Evolutionary conservation across 2,888 invertebrate genomes (phyloP).

Genomic region (Drosophila eohydei): DNA sequence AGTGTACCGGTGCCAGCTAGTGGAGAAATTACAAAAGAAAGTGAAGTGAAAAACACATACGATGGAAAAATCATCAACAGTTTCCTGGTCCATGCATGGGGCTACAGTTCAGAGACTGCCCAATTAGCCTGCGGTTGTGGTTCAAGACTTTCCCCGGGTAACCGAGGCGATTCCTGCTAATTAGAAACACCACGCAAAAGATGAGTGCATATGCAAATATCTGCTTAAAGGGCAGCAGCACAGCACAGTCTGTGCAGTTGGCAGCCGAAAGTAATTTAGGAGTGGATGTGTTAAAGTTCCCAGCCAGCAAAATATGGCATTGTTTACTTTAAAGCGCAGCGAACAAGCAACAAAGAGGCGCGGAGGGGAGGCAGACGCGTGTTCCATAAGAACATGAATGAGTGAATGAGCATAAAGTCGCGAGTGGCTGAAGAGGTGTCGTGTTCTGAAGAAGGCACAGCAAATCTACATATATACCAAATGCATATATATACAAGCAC

Average conservation of each 20-base stretch:
- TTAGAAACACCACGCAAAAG: conserved; percentile 16
- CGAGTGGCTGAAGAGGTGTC: conserved; percentile 34
- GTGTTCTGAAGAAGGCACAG: conserved; percentile 22
- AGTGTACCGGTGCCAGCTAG: neutral
- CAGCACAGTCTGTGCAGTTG: neutral
- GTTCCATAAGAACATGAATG: conserved; percentile 46
- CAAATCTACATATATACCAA: conserved; percentile 1
- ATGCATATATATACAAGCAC: neutral
- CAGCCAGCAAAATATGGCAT: conserved; percentile 21
- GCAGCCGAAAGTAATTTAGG: conserved; percentile 15
- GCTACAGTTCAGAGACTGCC: conserved; percentile 14
- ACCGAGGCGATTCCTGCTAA: conserved; percentile 33
- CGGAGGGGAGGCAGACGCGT: conserved; percentile 27
- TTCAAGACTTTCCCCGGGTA: conserved; percentile 45
- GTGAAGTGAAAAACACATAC: conserved; percentile 50
- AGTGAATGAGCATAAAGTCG: conserved; percentile 40
- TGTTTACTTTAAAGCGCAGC: conserved; percentile 43
- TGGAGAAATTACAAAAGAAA: conserved; percentile 33
- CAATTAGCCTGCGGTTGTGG: conserved; percentile 41
- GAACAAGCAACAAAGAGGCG: conserved; percentile 11
- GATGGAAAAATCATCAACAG: conserved; percentile 27
- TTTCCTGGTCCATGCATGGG: conserved; percentile 20
- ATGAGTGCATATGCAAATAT: conserved; percentile 19
- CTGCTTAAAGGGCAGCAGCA: conserved; percentile 7
- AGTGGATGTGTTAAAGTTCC: conserved; percentile 35